phyloP scores from a whole-genome alignment of 1,140 invertebrate genomes.

The Apis cerana region DNA sequence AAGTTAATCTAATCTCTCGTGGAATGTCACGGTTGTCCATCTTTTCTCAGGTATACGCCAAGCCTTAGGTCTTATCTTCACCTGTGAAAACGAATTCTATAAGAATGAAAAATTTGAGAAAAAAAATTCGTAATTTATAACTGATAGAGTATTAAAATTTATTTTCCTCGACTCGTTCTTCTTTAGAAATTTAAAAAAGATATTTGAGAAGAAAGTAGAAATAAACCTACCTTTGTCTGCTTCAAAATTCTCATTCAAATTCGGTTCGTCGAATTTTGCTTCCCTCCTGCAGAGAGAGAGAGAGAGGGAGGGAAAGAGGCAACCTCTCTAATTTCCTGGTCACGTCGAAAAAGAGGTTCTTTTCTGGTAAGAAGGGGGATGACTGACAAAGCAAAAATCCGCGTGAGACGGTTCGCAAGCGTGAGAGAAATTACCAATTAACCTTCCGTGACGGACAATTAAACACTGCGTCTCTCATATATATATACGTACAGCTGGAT shows the following conservation, averaged over 20 bases:
- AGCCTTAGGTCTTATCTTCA: neutral
- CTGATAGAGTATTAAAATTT: too few relatives aligned
- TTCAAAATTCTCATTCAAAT: neutral
- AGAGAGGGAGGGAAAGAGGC: neutral
- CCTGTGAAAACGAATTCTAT: neutral
- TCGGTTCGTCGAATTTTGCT: neutral
- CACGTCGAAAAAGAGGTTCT: slow-evolving; percentile 19
- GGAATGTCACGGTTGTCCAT: slow-evolving; percentile 16
- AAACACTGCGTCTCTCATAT: slow-evolving; percentile 20
- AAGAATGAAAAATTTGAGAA: neutral
- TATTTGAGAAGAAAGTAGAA: too few relatives aligned
- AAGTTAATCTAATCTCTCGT: slow-evolving; percentile 28
- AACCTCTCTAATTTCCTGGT: neutral
- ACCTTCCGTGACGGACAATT: slow-evolving; percentile 39
- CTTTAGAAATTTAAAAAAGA: too few relatives aligned
- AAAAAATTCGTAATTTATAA: neutral
- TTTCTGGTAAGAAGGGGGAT: slow-evolving; percentile 37
- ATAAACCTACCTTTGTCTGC: too few relatives aligned
- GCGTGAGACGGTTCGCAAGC: slow-evolving; percentile 43
- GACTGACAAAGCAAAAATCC: slow-evolving; percentile 48
- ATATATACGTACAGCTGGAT: neutral
- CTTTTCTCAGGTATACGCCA: neutral
- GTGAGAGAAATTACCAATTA: slow-evolving; percentile 57
- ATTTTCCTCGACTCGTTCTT: too few relatives aligned
- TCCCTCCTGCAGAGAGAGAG: too few relatives aligned